Conservation (phyloP, 2,113 vertebrate species). For the Seriola aureovittata region DNA sequence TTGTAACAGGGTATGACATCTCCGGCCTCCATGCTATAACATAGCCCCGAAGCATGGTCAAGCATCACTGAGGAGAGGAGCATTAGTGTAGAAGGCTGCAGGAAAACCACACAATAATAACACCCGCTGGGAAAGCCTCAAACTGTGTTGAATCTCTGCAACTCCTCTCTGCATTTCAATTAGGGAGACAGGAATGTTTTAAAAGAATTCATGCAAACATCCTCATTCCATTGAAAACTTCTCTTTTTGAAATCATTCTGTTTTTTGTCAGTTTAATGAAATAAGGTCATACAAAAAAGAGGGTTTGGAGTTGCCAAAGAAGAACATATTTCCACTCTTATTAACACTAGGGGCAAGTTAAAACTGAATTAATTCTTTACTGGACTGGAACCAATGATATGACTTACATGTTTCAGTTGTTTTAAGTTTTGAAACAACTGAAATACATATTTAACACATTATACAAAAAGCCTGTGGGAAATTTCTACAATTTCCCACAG, state of each 20-base stretch:
- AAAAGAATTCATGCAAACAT: conserved; percentile 20
- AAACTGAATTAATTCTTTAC: background rate
- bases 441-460: background rate
- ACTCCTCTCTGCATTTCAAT: conserved; percentile 42
- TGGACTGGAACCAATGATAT: background rate
- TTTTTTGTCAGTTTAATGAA: conserved; percentile 10
- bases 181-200: conserved; percentile 30
- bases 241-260: conserved; percentile 5
- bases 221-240: background rate
- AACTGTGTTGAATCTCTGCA: conserved; percentile 26
- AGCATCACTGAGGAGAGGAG: conserved; percentile 58
- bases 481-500: background rate
- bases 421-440: background rate
- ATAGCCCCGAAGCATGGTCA: conserved; percentile 67
- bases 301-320: conserved; percentile 11
- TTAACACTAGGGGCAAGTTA: conserved; percentile 9
- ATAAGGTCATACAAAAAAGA: conserved; percentile 17
- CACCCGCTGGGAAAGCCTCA: conserved; percentile 72
- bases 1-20: conserved; percentile 73
- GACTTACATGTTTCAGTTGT: background rate
- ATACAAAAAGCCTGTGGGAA: background rate
- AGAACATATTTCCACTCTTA: conserved; percentile 7
- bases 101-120: conserved; percentile 75
- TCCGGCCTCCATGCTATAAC: conserved; percentile 57
- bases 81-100: conserved; percentile 69